Evolutionary conservation across 2,113 vertebrate genomes (phyloP), one percentile per base, ranked within the genome.

Genomic region (Manacus vitellinus): DNA sequence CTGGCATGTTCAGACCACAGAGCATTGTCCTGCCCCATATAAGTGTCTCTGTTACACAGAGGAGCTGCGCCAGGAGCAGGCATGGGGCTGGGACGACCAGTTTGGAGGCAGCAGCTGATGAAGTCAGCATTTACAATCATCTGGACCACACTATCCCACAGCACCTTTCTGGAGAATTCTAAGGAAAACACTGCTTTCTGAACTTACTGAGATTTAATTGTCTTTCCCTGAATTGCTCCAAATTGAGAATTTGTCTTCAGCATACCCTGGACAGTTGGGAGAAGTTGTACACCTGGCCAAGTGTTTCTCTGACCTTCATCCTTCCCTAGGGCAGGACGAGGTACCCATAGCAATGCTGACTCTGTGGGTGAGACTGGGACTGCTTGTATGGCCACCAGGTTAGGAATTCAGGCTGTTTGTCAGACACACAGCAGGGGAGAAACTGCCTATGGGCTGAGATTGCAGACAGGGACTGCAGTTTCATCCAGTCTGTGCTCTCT

Each of bases 11-110:
- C 37, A 49, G 56, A 9, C 6, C 56, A 61, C 39, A 49, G 17
- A 75, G 14, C 43, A 51, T 46, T 1, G 0, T 43, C 66, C 75
- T 3, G 2, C 33, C 23, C 23, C 39, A 37, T 3, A 0, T 6
- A 9, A 52, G 46, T 7, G 1, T 44, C 70, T 90, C 44, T 0
- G 0, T 56, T 33, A 39, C 46, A 85, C 24, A 44, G 27, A 71
- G 46, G 23, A 82, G 70, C 66, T 44, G 37, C 20, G 44, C 30
- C 8, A 7, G 58, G 21, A 77, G 21, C 8, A 46, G 19, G 14
- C 14, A n/a, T 41, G 14, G 10, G 21, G 30, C 27, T 44, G 54
- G 23, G 10, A 52, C 2, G 3, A 49, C 16, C 6, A n/a, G 30
- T 47, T 63, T 54, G 35, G 46, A 76, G 56, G n/a, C 28, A 76